Evolutionary conservation across 1,140 invertebrate species (phyloP).

Genomic region (Drosophila novamexicana): DNA sequence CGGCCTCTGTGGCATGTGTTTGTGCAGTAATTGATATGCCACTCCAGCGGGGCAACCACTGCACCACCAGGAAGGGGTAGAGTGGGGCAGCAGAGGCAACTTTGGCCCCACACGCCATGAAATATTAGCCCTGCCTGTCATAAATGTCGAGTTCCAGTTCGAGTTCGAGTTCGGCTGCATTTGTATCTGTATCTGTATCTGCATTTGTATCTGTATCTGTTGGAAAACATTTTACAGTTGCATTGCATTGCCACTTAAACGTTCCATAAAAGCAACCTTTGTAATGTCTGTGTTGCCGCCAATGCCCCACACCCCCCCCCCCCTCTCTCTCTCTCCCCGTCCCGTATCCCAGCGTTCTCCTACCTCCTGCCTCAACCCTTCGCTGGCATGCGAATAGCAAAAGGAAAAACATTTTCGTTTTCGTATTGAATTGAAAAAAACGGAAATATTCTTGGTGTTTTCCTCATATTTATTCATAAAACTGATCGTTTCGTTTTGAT

Average conservation of each 20-base stretch:
- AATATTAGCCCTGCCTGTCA: constrained; percentile 80
- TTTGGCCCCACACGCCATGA: constrained; percentile 64
- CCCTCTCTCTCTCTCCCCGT: background rate
- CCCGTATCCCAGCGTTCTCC: background rate
- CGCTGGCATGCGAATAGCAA: constrained; percentile 59
- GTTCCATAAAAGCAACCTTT: constrained; percentile 83
- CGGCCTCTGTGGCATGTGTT: constrained; percentile 67
- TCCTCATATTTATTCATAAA: constrained; percentile 75
- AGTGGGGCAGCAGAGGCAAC: background rate
- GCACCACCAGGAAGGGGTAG: constrained; percentile 6
- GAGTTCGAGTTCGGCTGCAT: constrained; percentile 17
- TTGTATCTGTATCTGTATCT: constrained; percentile 47
- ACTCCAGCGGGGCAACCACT: constrained; percentile 42
- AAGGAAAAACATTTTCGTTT: constrained; percentile 57
- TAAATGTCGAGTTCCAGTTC: constrained; percentile 52
- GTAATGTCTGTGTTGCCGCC: constrained; percentile 63
- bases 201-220: constrained; percentile 28
- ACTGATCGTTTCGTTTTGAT: constrained; percentile 77
- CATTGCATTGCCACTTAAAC: constrained; percentile 75
- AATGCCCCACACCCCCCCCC: constrained; percentile 15
- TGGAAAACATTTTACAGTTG: constrained; percentile 79
- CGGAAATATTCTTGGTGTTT: constrained; percentile 68
- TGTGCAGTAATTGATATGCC: constrained; percentile 80
- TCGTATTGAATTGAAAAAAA: constrained; percentile 60
- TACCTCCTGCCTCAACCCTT: constrained; percentile 23